Evolutionary conservation across 2,888 invertebrate species (phyloP), one percentile per base, ranked within the genome.

Genomic region (Oeneis ivallda): DNA sequence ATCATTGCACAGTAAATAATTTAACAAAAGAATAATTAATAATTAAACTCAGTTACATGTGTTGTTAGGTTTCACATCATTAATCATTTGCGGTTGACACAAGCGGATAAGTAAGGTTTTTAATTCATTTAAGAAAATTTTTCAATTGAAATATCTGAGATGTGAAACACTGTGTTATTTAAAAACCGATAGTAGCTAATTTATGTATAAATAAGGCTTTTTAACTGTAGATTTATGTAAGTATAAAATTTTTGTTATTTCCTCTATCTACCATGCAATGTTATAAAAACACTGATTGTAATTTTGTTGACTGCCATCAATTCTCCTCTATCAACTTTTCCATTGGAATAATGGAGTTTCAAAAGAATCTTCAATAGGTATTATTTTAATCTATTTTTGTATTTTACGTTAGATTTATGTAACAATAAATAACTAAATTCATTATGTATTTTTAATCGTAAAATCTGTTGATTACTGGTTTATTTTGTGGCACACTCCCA

Each of bases 321-420:
- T 26, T 54, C 54, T 26, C 43, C 43, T 57, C n/a, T 54, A 58
- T 41, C 49, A 68, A 53, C 50, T 60, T 56, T 54, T 15, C 37
- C 37, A 8, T 37, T 37, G 37, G 26, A 6, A 37, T 37, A 53
- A 34, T 19, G 39, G 17, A 50, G 49, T 66, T 64, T 47, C 72
- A 72, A 75, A 78, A 80, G 81, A 81, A 83, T 80, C 82, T 85
- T 79, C 76, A 76, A 76, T 79, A 11, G 11, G 41, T 43, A 81
- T 85, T 80, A 81, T 81, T 85, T 85, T 80, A 81, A 85, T 79
- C 79, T 87, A 87, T 87, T 88, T 89, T 89, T 89, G 86, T 89
- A 89, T 85, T 79, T 81, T 87, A 83, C 80, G 84, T 87, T 87
- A 86, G 82, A 79, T 75, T 82, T 82, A 80, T 80, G 71, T 73